These are phyloP conservation scores for Automeris io DNA, from an alignment of 2,888 invertebrate species.

Conservation along the genomic window DNA sequence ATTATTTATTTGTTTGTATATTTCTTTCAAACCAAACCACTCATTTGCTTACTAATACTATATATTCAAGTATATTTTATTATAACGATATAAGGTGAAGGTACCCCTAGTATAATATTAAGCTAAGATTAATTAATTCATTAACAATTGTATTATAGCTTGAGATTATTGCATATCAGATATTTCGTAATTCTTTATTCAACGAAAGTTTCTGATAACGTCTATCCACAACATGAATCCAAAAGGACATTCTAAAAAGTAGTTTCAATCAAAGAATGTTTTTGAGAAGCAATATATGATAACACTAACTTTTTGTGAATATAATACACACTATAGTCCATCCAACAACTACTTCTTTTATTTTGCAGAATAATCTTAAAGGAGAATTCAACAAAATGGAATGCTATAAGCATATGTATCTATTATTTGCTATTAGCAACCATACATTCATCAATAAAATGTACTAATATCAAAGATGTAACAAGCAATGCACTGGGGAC, in stretches of 20 bases:
- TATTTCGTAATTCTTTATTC: background rate
- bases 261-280: conserved; percentile 35
- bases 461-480: conserved; percentile 44
- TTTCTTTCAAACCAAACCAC: too few species aligned
- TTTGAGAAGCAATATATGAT: conserved; percentile 44
- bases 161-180: background rate
- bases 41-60: background rate
- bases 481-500: conserved; percentile 47
- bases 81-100: background rate
- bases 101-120: background rate
- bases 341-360: conserved; percentile 37
- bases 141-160: background rate
- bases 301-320: conserved; percentile 45
- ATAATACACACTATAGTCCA: conserved; percentile 36
- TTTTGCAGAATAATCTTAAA: conserved; percentile 32
- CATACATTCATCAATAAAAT: conserved; percentile 25
- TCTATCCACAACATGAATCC: conserved; percentile 20
- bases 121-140: background rate
- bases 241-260: conserved; percentile 21
- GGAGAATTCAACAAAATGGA: conserved; percentile 53
- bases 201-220: conserved; percentile 15
- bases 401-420: conserved; percentile 50
- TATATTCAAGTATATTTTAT: background rate
- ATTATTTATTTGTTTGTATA: too few species aligned
- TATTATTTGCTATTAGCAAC: conserved; percentile 18